These are phyloP conservation scores for Brachyhypopomus occidentalis DNA, from an alignment of 2,113 vertebrate species.

Conservation along the genomic window DNA sequence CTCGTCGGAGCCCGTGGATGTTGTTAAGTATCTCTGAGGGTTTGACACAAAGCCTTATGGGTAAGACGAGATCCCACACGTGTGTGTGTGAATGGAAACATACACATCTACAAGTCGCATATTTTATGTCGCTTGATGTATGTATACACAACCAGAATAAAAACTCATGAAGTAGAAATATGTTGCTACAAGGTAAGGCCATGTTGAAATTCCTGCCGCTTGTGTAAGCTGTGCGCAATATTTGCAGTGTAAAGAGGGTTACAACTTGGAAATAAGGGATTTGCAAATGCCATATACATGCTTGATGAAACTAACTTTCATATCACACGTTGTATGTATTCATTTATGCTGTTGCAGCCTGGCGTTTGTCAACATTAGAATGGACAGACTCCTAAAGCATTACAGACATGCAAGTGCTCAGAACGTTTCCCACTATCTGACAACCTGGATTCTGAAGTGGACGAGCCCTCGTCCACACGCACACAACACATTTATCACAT, in stretches of 20 bases:
- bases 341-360: neutral
- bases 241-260: neutral
- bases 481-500: neutral
- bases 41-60: constrained; percentile 10
- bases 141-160: too few species aligned
- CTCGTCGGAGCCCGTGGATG: constrained; percentile 2
- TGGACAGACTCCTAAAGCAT: neutral
- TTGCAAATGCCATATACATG: neutral
- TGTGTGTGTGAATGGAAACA: constrained; percentile 24
- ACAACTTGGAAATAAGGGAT: neutral
- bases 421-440: neutral
- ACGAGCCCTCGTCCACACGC: neutral
- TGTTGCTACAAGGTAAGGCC: too few species aligned
- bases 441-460: neutral
- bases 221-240: neutral
- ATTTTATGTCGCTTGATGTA: too few species aligned
- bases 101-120: too few species aligned
- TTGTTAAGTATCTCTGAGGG: constrained; percentile 1
- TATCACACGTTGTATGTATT: neutral
- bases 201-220: neutral
- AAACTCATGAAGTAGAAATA: too few species aligned
- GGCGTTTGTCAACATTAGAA: neutral
- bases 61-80: neutral
- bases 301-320: neutral
- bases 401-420: neutral